phyloP scores from a whole-genome alignment of 2,888 invertebrate genomes.

The Abrostola triplasia region DNA sequence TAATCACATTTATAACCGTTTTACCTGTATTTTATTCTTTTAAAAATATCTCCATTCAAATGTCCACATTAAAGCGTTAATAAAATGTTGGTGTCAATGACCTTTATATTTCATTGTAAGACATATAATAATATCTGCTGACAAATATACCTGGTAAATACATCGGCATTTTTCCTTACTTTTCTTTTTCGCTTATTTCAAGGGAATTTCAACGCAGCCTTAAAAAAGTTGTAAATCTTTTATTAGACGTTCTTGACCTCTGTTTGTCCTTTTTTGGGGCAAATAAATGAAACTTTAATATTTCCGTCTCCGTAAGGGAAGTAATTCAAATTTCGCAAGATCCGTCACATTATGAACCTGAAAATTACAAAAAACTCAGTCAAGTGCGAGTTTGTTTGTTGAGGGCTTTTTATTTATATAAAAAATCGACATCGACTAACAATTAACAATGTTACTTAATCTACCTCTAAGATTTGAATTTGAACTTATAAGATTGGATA shows the following conservation, averaged over 20 bases:
- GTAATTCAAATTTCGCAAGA: constrained; percentile 35
- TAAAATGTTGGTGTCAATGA: too few relatives aligned
- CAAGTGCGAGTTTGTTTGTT: neutral
- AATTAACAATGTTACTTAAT: too few relatives aligned
- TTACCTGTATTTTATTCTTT: constrained; percentile 31
- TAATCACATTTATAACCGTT: constrained; percentile 58
- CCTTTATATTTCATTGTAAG: too few relatives aligned
- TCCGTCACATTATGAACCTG: constrained; percentile 13
- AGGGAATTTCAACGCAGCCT: neutral
- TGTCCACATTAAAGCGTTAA: neutral
- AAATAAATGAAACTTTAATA: constrained; percentile 46
- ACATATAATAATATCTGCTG: too few relatives aligned
- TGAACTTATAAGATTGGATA: too few relatives aligned
- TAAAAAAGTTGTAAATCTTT: constrained; percentile 48
- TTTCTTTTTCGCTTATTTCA: neutral
- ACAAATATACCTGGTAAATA: neutral
- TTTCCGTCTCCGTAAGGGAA: constrained; percentile 22
- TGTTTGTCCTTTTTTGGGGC: constrained; percentile 26
- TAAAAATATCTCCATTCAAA: constrained; percentile 38
- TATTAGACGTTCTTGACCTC: constrained; percentile 24
- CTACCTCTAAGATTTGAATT: too few relatives aligned
- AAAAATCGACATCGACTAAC: too few relatives aligned
- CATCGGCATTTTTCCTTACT: neutral
- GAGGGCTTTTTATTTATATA: too few relatives aligned
- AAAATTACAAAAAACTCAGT: constrained; percentile 17